Percentiles rank a stretch among this genome's conserved stretches.
These are phyloP conservation scores for Netta rufina DNA, from an alignment of 2,797 vertebrate species.

Conservation along the genomic window DNA sequence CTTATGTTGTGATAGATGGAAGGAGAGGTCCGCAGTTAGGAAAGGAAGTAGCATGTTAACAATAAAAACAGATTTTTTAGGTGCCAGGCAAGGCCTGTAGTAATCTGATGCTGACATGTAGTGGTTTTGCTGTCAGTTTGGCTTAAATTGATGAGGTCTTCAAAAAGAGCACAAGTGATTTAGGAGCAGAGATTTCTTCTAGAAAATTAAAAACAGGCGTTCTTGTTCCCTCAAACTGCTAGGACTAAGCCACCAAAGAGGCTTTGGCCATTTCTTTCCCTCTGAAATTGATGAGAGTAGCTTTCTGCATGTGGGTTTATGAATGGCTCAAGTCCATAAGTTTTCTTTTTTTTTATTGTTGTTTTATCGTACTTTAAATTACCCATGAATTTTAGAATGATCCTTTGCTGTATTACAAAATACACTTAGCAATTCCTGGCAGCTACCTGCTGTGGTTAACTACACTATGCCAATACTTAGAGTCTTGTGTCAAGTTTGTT, in stretches of 20 bases:
- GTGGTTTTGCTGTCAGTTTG: background rate
- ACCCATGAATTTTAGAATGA: background rate
- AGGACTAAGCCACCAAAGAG: background rate
- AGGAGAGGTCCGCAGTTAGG: background rate
- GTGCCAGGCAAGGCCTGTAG: background rate
- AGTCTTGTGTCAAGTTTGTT: background rate
- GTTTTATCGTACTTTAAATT: background rate
- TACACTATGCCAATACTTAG: accelerated
- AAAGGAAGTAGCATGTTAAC: background rate
- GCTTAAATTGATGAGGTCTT: background rate
- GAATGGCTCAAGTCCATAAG: background rate
- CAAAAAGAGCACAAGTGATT: background rate
- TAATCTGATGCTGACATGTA: background rate
- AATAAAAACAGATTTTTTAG: background rate
- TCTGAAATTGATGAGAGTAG: background rate
- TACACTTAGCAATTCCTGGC: background rate
- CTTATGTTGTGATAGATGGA: background rate
- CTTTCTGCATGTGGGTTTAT: background rate
- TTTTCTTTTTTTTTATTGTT: background rate
- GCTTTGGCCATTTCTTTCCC: background rate
- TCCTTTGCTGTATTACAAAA: background rate
- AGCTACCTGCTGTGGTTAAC: background rate
- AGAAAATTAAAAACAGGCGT: background rate
- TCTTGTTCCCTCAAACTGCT: background rate
- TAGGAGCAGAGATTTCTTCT: background rate